Base-by-base conservation (phyloP, 2,888 invertebrate genomes). In the Lepas anatifera region DNA sequence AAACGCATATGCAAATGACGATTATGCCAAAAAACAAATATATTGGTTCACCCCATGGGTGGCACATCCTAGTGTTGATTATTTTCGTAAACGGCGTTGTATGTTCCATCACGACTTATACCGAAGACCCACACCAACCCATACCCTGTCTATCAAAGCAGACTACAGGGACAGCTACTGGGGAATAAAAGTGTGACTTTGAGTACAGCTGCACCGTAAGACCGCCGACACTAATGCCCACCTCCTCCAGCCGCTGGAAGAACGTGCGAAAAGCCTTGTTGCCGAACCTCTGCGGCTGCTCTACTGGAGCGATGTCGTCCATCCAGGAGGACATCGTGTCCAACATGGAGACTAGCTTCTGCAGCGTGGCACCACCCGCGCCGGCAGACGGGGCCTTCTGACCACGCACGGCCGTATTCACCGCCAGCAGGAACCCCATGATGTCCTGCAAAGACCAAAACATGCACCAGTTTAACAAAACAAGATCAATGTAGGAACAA, bases 211-310 rank as follows among this genome's bases (percentile, higher is more conserved):
- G n/a, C 39, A 3, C 41, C 10, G 16, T 4, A 16, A 16, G 11
- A 41, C n/a, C 27, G 41, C 6, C 43, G 25, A n/a, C 43, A 46
- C 66, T 35, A 6, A n/a, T n/a, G n/a, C n/a, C n/a, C n/a, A 85
- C 85, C 76, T 84, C 81, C 77, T 86, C 84, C 67, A 98, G 81
- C 81, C 86, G 86, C 22, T 82, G 80, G 74, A 90, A 83, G 91
- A 95, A 99, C 25, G 84, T 84, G 75, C 89, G 85, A 80, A 93
- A 99, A 0, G 97, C 91, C 78, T 88, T 87, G 80, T 99, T 99
- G 8, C 99, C 99, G 84, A 97, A 99, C 72, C 99, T 84, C 79
- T 98, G 97, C 0, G 96, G 95, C 77, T 96, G 95, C 73, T 92
- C 88, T 43, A 92, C 83, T 0, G 95, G 92, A 52, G 95, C 95